Base-by-base conservation (phyloP, 2,888 invertebrate species). In the Celastrina argiolus region DNA sequence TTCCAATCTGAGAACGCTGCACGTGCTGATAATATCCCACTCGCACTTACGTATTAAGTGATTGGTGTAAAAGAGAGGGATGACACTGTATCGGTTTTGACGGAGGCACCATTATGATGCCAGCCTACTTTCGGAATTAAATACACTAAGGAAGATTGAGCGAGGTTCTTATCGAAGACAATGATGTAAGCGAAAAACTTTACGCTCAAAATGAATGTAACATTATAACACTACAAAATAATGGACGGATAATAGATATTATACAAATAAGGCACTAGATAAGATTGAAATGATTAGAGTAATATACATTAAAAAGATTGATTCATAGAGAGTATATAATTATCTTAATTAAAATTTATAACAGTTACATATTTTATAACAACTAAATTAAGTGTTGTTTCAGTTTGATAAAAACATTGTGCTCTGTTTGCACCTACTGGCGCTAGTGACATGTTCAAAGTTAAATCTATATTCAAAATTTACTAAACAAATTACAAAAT, bases 61-160 rank as follows among this genome's bases (percentile, higher is more conserved):
- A 4, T 68, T 39, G 28, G 74, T 36, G 45, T 68, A 76, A 87
- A 74, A 75, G 74, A 71, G 85, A 86, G 28, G 59, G 73, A 39
- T 66, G 72, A 75, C 76, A 71, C 75, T 81, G 76, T 82, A 81
- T 75, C 75, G 76, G 78, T 83, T 83, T 84, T 84, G 81, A 83
- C 83, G 79, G 79, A 80, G 75, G 80, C 82, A 81, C 83, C 85
- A 84, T 84, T 79, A 86, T 87, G 88, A 88, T 80, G 81, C 81
- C 81, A 79, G 79, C 81, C 87, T 88, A 88, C 89, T 89, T 88
- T 87, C 83, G 81, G 84, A 86, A 89, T 91, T 88, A 89, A 89
- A 89, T 78, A 75, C 73, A 76, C 80, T 88, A 88, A 88, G 82
- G 84, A 88, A 89, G 88, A 90, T 90, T 88, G 88, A 90, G 80